Evolutionary conservation across 2,888 invertebrate species (phyloP), one percentile per base, ranked within the genome.

Genomic region (Archaeoteleia sp.): DNA sequence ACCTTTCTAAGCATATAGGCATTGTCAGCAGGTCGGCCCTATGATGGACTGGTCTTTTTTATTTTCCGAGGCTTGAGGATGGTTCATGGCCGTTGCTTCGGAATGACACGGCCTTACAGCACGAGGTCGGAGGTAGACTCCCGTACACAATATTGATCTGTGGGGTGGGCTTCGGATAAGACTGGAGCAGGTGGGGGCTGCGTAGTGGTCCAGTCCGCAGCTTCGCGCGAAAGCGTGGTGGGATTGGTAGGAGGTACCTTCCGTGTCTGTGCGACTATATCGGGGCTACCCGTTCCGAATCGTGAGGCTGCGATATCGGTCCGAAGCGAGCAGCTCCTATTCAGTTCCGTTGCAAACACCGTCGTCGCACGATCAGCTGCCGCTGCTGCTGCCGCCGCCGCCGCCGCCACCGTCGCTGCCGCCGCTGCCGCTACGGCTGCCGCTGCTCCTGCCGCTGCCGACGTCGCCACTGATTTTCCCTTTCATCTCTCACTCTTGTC

Each of bases 71-170:
- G 30, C 43, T 57, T 51, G 43, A 53, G 62, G 67, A 51, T 48
- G 63, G 58, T 45, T 61, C 34, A 68, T 53, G 68, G 63, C 69
- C 66, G 67, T 67, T 60, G 49, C 51, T 60, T 30, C 60, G 63
- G 46, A 67, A 45, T 55, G 67, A 67, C 61, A 71, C 72, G 68
- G 61, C 67, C 67, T 71, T 71, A 71, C 58, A 48, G 72, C 63
- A 63, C 62, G 71, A 72, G 69, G 68, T 67, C 51, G 70, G 54
- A 65, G 70, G 68, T 66, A 67, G 69, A 70, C 75, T 76, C 76
- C 74, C 76, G 79, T 79, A 76, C 75, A 78, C 79, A 84, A 84
- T 84, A 84, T 84, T 84, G 84, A 84, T 84, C 84, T 81, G 83
- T 78, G 77, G 79, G 80, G 79, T 80, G 79, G 77, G 77, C 74